phyloP scores from a whole-genome alignment of 2,797 vertebrate species.

The Ciconia nigra region DNA sequence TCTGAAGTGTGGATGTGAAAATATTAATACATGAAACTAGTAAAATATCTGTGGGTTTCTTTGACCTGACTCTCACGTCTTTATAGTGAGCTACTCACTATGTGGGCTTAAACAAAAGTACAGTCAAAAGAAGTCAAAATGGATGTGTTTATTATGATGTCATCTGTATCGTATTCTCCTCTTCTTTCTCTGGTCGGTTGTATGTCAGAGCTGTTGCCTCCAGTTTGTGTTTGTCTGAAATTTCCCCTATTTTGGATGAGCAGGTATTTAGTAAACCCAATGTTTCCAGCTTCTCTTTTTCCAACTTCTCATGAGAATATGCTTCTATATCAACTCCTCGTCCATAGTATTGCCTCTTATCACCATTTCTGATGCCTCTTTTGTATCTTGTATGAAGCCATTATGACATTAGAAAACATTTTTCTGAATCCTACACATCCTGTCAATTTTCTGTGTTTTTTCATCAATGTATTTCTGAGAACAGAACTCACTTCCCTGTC shows the following conservation, averaged over 20 bases:
- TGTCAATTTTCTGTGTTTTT: neutral
- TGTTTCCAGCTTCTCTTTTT: neutral
- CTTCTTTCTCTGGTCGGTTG: neutral
- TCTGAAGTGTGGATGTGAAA: neutral
- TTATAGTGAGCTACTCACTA: neutral
- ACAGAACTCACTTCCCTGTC: neutral
- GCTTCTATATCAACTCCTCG: fast-evolving
- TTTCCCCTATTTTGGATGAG: neutral
- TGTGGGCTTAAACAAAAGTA: neutral
- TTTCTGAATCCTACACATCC: neutral
- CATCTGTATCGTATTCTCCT: neutral
- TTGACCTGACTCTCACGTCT: neutral
- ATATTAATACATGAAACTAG: neutral
- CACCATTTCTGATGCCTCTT: neutral
- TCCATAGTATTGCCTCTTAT: neutral
- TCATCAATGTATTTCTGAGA: neutral
- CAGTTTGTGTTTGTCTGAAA: neutral
- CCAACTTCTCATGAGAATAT: neutral
- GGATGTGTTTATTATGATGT: neutral
- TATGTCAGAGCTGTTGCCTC: neutral
- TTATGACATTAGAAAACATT: neutral
- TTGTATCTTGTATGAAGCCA: neutral
- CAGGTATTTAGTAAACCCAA: neutral
- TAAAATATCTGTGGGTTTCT: neutral
- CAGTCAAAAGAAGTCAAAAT: neutral